These are phyloP conservation scores for Hylaeus anthracinus DNA, from an alignment of 1,140 invertebrate genomes.

Conservation along the genomic window DNA sequence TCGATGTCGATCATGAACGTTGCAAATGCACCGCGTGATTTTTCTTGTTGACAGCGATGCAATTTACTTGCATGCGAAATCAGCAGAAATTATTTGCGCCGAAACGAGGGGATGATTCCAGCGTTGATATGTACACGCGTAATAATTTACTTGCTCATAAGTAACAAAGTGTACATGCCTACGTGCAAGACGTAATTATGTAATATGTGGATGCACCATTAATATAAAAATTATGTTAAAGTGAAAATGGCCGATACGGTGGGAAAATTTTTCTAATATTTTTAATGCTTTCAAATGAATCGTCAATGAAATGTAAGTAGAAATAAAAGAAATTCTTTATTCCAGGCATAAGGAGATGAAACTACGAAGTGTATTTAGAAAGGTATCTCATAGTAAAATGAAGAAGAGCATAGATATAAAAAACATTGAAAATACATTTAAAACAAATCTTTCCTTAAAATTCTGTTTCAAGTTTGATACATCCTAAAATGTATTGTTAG, in stretches of 20 bases:
- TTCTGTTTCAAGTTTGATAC: too few relatives aligned
- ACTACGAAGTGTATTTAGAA: too few relatives aligned
- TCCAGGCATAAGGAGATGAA: background rate
- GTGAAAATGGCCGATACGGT: too few relatives aligned
- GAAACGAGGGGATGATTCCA: background rate
- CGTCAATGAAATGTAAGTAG: background rate
- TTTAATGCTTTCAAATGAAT: background rate
- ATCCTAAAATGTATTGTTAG: too few relatives aligned
- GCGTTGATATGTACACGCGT: constrained; percentile 14
- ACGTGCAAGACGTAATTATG: background rate
- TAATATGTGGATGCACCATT: too few relatives aligned
- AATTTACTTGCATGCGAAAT: constrained; percentile 25
- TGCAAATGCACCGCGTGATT: constrained; percentile 3
- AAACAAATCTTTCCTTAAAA: too few relatives aligned
- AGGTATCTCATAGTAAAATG: too few relatives aligned
- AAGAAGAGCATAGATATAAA: too few relatives aligned
- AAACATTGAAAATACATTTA: too few relatives aligned
- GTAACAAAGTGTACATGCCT: background rate
- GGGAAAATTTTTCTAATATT: background rate
- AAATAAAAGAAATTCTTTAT: background rate
- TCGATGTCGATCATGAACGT: constrained; percentile 15
- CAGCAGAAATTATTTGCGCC: constrained; percentile 21
- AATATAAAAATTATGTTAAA: background rate
- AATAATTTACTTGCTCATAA: constrained; percentile 11
- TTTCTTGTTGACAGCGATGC: constrained; percentile 31